These are phyloP conservation scores for Brevimyrus niger DNA, from an alignment of 2,113 vertebrate species.

Conservation along the genomic window DNA sequence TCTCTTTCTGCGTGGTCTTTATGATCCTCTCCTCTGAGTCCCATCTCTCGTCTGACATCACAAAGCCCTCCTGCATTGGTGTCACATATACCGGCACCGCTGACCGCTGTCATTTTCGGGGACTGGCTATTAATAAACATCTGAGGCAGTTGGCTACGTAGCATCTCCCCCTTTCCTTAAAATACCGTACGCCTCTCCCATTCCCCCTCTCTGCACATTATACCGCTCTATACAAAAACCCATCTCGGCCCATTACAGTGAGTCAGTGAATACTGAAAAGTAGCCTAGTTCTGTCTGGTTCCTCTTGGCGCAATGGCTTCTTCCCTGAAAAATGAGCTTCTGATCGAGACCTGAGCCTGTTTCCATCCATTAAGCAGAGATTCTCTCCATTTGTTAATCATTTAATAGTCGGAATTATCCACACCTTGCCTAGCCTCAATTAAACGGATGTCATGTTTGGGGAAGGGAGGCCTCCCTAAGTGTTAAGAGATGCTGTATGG, in stretches of 20 bases:
- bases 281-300: neutral
- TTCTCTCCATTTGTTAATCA: neutral
- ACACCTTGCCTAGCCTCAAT: neutral
- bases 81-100: neutral
- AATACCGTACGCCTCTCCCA: neutral
- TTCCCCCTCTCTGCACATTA: neutral
- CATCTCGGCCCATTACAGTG: neutral
- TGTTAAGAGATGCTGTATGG: slow-evolving; percentile 2
- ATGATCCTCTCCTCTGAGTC: neutral
- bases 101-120: neutral
- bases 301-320: neutral
- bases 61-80: neutral
- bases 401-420: neutral
- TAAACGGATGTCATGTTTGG: neutral
- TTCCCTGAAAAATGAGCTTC: neutral
- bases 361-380: neutral
- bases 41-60: neutral
- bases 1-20: neutral
- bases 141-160: neutral
- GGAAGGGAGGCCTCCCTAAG: neutral
- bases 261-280: neutral
- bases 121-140: slow-evolving; percentile 9
- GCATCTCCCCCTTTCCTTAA: neutral
- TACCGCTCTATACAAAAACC: neutral
- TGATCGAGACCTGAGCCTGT: neutral